Evolutionary conservation across 2,888 invertebrate species (phyloP).

Genomic region (Microplitis deprimator): DNA sequence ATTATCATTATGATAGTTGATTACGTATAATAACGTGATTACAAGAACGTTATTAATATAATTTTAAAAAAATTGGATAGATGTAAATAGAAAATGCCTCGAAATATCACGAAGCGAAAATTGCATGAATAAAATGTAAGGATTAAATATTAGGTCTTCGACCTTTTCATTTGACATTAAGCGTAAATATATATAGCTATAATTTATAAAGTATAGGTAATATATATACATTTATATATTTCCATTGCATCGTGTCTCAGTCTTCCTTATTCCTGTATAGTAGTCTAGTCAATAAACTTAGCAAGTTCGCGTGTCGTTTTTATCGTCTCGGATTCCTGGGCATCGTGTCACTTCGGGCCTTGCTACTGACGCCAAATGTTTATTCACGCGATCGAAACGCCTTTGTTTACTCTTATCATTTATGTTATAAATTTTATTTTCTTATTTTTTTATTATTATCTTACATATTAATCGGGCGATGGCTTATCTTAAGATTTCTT

Average conservation of each 20-base stretch:
- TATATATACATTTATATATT: not conserved
- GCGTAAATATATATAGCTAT: not conserved
- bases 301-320: constrained; percentile 39
- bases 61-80: no score
- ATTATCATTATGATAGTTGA: no score
- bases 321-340: constrained; percentile 36
- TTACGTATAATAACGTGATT: no score
- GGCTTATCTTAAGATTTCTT: not conserved
- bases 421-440: not conserved
- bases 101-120: not conserved
- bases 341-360: constrained; percentile 30
- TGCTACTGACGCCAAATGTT: constrained; percentile 32
- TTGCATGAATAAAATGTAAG: not conserved
- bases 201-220: constrained; percentile 1
- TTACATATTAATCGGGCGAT: not conserved
- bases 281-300: constrained; percentile 32
- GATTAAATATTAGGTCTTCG: constrained; percentile 10
- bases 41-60: no score
- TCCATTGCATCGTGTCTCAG: not conserved
- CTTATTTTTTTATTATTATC: not conserved
- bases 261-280: constrained; percentile 2
- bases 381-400: constrained; percentile 37
- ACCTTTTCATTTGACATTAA: constrained; percentile 9
- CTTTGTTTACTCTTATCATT: constrained; percentile 42
- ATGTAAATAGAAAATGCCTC: not conserved